Percentiles rank a stretch among this genome's conserved stretches.
Conservation (phyloP, 2,113 vertebrate species). For the Rhinopithecus roxellana region DNA sequence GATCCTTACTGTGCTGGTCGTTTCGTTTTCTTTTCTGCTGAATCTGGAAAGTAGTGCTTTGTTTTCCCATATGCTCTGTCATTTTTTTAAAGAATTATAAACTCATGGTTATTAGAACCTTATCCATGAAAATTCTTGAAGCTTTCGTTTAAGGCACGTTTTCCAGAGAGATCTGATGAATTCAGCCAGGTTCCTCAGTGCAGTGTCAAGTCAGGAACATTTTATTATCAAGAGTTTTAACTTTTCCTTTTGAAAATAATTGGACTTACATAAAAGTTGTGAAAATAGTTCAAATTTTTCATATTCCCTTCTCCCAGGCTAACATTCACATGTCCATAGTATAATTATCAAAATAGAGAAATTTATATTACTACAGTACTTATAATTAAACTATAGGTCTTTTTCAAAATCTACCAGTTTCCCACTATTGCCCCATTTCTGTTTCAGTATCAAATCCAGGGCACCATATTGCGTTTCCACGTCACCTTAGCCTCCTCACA, state of each 20-base stretch:
- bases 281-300: too few species aligned
- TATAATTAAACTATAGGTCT: neutral
- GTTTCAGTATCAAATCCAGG: neutral
- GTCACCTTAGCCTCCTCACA: neutral
- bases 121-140: neutral
- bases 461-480: accelerated
- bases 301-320: neutral
- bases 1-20: neutral
- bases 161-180: too few species aligned
- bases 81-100: neutral
- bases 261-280: too few species aligned
- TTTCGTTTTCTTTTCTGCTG: too few species aligned
- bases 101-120: neutral
- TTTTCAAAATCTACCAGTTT: accelerated
- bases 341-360: neutral
- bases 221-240: neutral
- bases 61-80: neutral
- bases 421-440: accelerated
- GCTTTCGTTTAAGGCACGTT: neutral
- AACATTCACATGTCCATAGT: neutral
- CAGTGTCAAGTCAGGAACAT: neutral
- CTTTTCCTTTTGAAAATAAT: neutral
- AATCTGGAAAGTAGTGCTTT: neutral
- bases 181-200: neutral
- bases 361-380: neutral